Base-by-base conservation (phyloP, 2,797 vertebrate species). In the Acipenser ruthenus region DNA sequence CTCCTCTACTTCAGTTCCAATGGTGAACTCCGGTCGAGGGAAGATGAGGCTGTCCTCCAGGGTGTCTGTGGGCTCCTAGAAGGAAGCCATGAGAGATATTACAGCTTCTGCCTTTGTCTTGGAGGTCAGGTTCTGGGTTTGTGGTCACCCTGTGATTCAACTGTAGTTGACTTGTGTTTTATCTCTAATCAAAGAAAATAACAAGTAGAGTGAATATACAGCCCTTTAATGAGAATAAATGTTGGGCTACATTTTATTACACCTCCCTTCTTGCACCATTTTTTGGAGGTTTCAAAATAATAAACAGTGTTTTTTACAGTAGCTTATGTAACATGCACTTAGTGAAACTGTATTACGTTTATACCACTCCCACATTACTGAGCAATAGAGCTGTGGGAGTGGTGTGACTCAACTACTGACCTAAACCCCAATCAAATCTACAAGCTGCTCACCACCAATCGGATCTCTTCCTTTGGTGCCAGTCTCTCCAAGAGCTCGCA, bases 401-500 rank as follows among this genome's bases (percentile, higher is more conserved):
- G 8, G n/a, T 65, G 60, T 50, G 12, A 55, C 58, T 60, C 8
- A 15, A 37, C 56, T 62, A 55, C 52, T 23, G 12, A 62, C 74
- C 87, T 93, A 86, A 99, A 96, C 94, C 98, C 96, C 70, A 99
- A 90, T 48, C 92, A 88, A 70, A 97, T 97, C 84, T 98, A 37
- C 3, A 1, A 37, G 37, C 37, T 37, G 72, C 90, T 93, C 87
- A 99, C 97, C 94, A 99, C 96, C 70, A 99, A 90, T 48, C 92
- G 89, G 70, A 97, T 97, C 84, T 98, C 95, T 71, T 97, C 95
- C 73, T 92, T 91, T 49, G 96, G 97, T 71, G 95, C 94, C 72
- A 99, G 83, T 76, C 94, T 92, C 80, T 96, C 92, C 74, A 99
- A 87, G 64, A 99, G 91, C 71, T 99, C 95, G 79, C 94, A 98